Evolutionary conservation across 1,140 invertebrate species (phyloP).

Genomic region (Aphidius gifuensis): DNA sequence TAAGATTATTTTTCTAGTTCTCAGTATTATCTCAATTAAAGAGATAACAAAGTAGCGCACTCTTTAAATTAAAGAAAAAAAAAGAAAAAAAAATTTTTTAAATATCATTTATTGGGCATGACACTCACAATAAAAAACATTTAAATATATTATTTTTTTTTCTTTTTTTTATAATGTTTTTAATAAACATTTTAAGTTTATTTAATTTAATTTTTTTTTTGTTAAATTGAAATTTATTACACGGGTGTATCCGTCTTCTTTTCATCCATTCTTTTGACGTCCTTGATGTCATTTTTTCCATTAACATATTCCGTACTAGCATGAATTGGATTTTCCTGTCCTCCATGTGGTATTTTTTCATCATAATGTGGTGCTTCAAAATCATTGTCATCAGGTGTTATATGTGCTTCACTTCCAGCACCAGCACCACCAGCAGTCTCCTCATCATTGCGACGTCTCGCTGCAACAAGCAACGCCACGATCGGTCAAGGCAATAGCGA

Average conservation of each 20-base stretch:
- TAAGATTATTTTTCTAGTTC: too few species aligned
- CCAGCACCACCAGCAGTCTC: constrained; percentile 51
- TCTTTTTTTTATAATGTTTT: background rate
- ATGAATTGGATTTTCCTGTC: constrained; percentile 53
- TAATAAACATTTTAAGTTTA: background rate
- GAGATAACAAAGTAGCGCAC: too few species aligned
- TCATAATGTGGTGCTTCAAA: constrained; percentile 50
- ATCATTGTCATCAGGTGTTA: constrained; percentile 51
- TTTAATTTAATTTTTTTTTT: constrained; percentile 20
- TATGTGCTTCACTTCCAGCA: constrained; percentile 53
- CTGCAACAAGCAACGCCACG: constrained; percentile 57
- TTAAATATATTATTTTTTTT: background rate
- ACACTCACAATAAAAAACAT: background rate
- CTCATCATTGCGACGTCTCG: constrained; percentile 54
- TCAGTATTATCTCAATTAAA: too few species aligned
- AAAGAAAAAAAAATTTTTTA: too few species aligned
- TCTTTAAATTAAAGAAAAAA: too few species aligned
- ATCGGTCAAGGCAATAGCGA: constrained; percentile 54
- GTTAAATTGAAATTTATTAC: constrained; percentile 32
- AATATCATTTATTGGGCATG: too few species aligned
- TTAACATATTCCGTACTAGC: constrained; percentile 53
- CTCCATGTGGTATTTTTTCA: constrained; percentile 50
- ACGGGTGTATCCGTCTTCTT: constrained; percentile 54
- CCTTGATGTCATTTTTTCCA: constrained; percentile 48
- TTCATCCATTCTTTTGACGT: constrained; percentile 46